phyloP scores from a whole-genome alignment of 2,888 invertebrate species.

The Drosophila nr. perissopoda region DNA sequence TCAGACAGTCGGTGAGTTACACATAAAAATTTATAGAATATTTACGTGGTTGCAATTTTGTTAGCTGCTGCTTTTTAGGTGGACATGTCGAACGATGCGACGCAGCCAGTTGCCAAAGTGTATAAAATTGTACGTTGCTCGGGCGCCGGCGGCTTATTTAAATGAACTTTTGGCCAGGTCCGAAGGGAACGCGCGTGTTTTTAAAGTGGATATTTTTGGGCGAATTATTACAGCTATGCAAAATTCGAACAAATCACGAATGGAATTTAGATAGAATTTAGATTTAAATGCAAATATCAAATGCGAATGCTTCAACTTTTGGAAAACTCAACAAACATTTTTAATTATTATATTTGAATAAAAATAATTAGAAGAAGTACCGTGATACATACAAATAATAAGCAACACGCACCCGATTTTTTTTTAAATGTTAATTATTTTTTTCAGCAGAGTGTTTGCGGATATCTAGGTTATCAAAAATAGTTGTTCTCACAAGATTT shows the following conservation, averaged over 20 bases:
- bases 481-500: neutral
- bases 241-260: constrained; percentile 10
- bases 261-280: constrained; percentile 15
- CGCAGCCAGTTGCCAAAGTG: constrained; percentile 58
- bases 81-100: constrained; percentile 29
- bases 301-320: constrained; percentile 1
- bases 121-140: constrained; percentile 52
- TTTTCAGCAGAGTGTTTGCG: neutral
- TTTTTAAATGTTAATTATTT: neutral
- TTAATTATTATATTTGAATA: neutral
- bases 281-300: constrained; percentile 24
- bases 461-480: neutral
- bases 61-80: constrained; percentile 32
- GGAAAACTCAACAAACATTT: neutral
- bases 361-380: neutral
- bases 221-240: constrained; percentile 1
- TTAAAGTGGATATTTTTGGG: constrained; percentile 7
- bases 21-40: constrained; percentile 78
- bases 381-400: neutral
- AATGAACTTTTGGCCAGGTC: constrained; percentile 43
- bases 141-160: constrained; percentile 42
- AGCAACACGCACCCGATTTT: neutral
- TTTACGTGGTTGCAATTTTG: constrained; percentile 72
- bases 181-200: constrained; percentile 10
- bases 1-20: constrained; percentile 16